Evolutionary conservation across 2,113 vertebrate genomes (phyloP), one percentile per base, ranked within the genome.

Genomic region (Carollia perspicillata): DNA sequence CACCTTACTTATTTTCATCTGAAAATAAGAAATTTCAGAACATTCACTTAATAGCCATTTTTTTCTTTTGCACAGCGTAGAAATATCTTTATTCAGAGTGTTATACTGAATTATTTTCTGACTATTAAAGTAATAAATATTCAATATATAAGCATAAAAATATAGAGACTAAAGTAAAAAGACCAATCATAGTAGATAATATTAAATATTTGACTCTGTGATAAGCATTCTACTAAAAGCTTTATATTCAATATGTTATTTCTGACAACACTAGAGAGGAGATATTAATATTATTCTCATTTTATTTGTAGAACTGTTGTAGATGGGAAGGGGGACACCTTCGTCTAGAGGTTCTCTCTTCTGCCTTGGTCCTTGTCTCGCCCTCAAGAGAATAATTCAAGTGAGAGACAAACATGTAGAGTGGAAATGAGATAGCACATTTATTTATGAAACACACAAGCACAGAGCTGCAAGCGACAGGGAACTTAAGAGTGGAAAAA

Each of bases 1-100:
- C 10, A 0, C 40, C 51, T 89, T n/a, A 71, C 49, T 78, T n/a
- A n/a, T n/a, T n/a, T 83, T 78, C 1, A 85, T 14, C 12, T 92
- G 2, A 89, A 94, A 87, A 13, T 93, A 77, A 8, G 42, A 96
- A 71, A 90, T 87, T 55, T 87, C 37, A 84, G 60, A 93, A 78
- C 51, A 71, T 47, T 2, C 47, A 35, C 6, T 79, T 80, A 66
- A 72, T 42, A 26, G 42, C 16, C 26, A 47, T 42, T 14, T 6
- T 28, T 87, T 55, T 23, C 49, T 26, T 40, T 40, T 83, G 2
- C 8, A 44, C 12, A 71, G 11, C 30, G 75, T 53, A 37, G n/a
- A 60, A 85, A 47, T 93, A 35, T 69, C 14, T 72, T 90, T 90
- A 77, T 60, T 88, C 44, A 85, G 17, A 83, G 44, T n/a, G 11